Evolutionary conservation across 1,140 invertebrate genomes (phyloP), one percentile per base, ranked within the genome.

Genomic region (Drosophila setifemur): DNA sequence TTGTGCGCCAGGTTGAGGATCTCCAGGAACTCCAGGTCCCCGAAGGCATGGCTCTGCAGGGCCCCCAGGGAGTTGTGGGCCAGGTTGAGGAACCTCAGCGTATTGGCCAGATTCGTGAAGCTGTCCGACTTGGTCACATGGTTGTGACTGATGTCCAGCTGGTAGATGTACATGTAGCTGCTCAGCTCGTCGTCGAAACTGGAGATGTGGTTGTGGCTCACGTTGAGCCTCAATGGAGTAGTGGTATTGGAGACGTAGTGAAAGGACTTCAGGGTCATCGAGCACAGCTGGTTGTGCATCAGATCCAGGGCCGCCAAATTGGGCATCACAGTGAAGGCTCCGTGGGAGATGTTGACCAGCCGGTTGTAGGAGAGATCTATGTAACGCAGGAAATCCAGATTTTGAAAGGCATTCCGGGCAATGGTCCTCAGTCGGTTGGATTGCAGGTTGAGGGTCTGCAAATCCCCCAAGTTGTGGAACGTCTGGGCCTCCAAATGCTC

Each of bases 1-100:
- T 97, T 97, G 74, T 95, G 93, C 47, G 94, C 92, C 26, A 97
- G 89, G 68, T 94, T 94, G 26, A 97, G 89, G 31, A 94, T 93
- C 90, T 97, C 95, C 58, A 97, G 91, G 49, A 92, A 91, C 26
- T 92, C 91, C 9, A 96, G 89, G 35, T 95, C 93, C 6, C 93
- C 93, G 79, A 97, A 95, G 1, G 93, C 93, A 72, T 94, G 93
- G 45, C 93, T 94, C 45, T 95, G 93, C 61, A 97, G 91, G 16
- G 92, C 91, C 0, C 91, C 92, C 26, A 97, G 94, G 64, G 92
- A 91, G 83, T 97, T 97, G 88, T 95, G 94, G 0, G 95, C 95
- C 31, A 96, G 83, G 74, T 94, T 93, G 7, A 96, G 92, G 64
- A 93, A 93, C 73, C 93, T 91, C 55, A 96, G 89, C 1, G 93